Percentiles rank a stretch among this genome's conserved stretches.
These are phyloP conservation scores for Conops quadrifasciatus DNA, from an alignment of 2,888 invertebrate genomes.

Conservation along the genomic window DNA sequence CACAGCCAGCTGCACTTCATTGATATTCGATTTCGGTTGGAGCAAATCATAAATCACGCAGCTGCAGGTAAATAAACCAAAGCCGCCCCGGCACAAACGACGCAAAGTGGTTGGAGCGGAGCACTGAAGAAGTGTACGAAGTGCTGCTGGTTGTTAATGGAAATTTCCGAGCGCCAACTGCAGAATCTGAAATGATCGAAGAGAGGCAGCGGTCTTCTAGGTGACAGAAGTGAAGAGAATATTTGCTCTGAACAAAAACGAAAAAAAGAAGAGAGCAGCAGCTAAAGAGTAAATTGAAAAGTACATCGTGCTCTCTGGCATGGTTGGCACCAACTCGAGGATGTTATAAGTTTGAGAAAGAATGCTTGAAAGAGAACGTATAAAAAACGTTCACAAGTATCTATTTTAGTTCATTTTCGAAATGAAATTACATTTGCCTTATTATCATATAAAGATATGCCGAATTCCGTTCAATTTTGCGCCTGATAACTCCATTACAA, in stretches of 20 bases:
- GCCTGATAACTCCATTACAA: too few relatives aligned
- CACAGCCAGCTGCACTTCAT: slow-evolving; percentile 3
- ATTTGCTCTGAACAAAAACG: neutral
- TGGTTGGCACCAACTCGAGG: neutral
- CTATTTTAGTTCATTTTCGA: too few relatives aligned
- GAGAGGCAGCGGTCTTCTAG: neutral
- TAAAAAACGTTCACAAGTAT: too few relatives aligned
- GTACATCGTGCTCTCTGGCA: neutral
- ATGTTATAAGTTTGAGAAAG: neutral
- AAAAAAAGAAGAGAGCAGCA: neutral
- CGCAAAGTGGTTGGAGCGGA: neutral
- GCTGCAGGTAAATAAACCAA: slow-evolving; percentile 58
- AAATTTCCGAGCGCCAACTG: neutral
- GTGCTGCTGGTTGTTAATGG: slow-evolving; percentile 19
- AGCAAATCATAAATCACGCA: slow-evolving; percentile 59
- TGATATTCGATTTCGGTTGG: slow-evolving; percentile 36
- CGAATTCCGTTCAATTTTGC: too few relatives aligned
- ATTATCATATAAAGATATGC: too few relatives aligned
- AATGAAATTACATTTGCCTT: too few relatives aligned
- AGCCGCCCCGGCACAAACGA: slow-evolving; percentile 43
- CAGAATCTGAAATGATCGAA: too few relatives aligned
- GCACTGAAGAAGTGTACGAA: too few relatives aligned
- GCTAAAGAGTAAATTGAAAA: slow-evolving; percentile 14
- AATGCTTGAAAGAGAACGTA: neutral
- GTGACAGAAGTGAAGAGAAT: neutral